Evolutionary conservation across 2,113 vertebrate species (phyloP).

Genomic region (Urocitellus parryii): DNA sequence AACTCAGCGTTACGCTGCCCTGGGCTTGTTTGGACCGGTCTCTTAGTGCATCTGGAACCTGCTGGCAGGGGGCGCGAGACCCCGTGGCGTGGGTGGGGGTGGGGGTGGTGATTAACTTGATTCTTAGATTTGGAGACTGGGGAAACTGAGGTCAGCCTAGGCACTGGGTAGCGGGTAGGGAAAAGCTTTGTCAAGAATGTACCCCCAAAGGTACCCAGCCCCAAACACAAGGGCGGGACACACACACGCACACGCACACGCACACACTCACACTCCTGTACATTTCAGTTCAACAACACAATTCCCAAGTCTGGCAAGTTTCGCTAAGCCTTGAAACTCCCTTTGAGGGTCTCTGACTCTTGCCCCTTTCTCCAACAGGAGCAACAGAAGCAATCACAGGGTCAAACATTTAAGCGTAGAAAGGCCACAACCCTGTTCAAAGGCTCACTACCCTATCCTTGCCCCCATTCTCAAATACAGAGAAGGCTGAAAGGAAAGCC

Average conservation of each 20-base stretch:
- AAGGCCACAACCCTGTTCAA: not conserved
- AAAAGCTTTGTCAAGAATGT: not conserved
- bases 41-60: slow-evolving; percentile 35
- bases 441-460: not conserved
- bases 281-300: not conserved
- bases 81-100: not conserved
- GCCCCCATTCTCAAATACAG: not conserved
- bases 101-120: slow-evolving; percentile 18
- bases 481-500: not conserved
- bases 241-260: not conserved
- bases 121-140: not conserved
- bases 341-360: not conserved
- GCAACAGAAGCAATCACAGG: not conserved
- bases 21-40: slow-evolving; percentile 21
- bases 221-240: not conserved
- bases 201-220: not conserved
- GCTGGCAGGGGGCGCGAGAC: slow-evolving; percentile 44
- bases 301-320: slow-evolving; percentile 48
- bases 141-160: not conserved
- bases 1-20: slow-evolving; percentile 8
- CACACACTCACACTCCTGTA: not conserved
- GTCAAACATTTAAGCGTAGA: not conserved
- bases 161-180: not conserved
- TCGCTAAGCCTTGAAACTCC: not conserved
- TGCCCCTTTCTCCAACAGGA: not conserved